A percentile compares a stretch with the other conserved stretches of the same genome.
phyloP scores from a whole-genome alignment of 2,888 invertebrate genomes.

The Mesorhabditis belari region DNA sequence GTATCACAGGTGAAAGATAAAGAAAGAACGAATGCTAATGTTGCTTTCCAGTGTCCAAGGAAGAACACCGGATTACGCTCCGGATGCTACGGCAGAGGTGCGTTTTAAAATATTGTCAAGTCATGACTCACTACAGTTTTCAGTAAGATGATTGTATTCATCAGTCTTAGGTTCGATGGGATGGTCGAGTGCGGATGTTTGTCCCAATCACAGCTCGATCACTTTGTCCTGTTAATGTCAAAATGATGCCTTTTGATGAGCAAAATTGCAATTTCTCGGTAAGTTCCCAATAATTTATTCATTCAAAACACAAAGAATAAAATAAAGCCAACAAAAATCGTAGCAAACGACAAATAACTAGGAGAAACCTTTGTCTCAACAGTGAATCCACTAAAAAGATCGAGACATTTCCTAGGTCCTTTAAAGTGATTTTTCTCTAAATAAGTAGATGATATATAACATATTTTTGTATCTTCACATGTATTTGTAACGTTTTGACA shows the following conservation, averaged over 20 bases:
- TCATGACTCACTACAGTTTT: no score
- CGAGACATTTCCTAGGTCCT: background rate
- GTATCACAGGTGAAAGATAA: conserved; percentile 38
- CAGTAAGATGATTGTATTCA: no score
- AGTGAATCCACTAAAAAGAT: background rate
- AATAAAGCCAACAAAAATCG: background rate
- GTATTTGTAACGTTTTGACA: background rate
- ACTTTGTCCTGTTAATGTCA: conserved; percentile 52
- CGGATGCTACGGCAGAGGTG: conserved; percentile 43
- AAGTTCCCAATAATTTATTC: conserved; percentile 11
- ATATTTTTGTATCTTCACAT: background rate
- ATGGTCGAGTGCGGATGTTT: conserved; percentile 45
- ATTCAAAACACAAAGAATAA: background rate
- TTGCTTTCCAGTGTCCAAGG: conserved; percentile 45
- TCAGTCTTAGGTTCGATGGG: background rate
- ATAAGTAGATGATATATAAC: no score
- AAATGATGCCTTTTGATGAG: conserved; percentile 51
- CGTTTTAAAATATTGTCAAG: no score
- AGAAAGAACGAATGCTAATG: background rate
- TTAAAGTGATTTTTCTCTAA: no score
- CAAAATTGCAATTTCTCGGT: conserved; percentile 50
- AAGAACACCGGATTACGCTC: conserved; percentile 45
- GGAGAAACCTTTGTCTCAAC: background rate
- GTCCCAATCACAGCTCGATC: conserved; percentile 50
- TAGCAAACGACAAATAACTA: background rate